phyloP scores from a whole-genome alignment of 2,888 invertebrate species.

The Tanaodytes sp. region DNA sequence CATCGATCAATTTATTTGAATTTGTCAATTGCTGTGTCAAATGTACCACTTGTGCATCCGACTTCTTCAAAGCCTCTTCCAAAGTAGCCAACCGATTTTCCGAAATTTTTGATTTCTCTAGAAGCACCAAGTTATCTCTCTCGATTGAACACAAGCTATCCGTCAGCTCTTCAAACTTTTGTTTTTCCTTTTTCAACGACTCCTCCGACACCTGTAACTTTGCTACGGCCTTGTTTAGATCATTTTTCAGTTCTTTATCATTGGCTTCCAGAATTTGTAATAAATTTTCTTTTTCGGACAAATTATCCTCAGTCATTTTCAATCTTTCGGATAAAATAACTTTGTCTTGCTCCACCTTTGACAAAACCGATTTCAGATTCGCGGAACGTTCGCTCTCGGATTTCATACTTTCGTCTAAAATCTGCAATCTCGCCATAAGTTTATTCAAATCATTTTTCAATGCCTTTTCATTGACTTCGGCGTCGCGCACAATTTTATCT shows the following conservation, averaged over 20 bases:
- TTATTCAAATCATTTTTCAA: slow-evolving; percentile 48
- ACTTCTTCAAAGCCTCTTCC: slow-evolving; percentile 31
- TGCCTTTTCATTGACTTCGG: slow-evolving; percentile 37
- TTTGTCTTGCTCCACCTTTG: slow-evolving; percentile 39
- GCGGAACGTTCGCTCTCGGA: slow-evolving; percentile 7
- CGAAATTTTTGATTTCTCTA: slow-evolving; percentile 27
- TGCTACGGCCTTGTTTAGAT: slow-evolving; percentile 32
- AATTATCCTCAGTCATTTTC: slow-evolving; percentile 38
- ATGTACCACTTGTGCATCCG: slow-evolving; percentile 11
- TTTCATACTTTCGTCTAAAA: slow-evolving; percentile 37
- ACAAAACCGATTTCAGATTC: slow-evolving; percentile 22
- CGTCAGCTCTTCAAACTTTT: slow-evolving; percentile 24
- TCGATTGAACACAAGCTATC: slow-evolving; percentile 10
- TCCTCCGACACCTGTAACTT: slow-evolving; percentile 40
- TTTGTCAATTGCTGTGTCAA: slow-evolving; percentile 22
- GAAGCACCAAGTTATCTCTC: slow-evolving; percentile 31
- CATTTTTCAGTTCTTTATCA: slow-evolving; percentile 35
- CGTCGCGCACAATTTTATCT: slow-evolving; percentile 47
- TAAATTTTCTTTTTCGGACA: slow-evolving; percentile 26
- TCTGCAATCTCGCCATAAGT: slow-evolving; percentile 35
- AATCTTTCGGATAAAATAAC: slow-evolving; percentile 39
- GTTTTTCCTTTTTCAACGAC: slow-evolving; percentile 35
- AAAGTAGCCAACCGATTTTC: slow-evolving; percentile 20
- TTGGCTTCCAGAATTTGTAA: slow-evolving; percentile 24
- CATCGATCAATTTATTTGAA: slow-evolving; percentile 11